A percentile compares a stretch with the other conserved stretches of the same genome.
phyloP scores from a whole-genome alignment of 2,797 vertebrate species.

The Natrix natrix region DNA sequence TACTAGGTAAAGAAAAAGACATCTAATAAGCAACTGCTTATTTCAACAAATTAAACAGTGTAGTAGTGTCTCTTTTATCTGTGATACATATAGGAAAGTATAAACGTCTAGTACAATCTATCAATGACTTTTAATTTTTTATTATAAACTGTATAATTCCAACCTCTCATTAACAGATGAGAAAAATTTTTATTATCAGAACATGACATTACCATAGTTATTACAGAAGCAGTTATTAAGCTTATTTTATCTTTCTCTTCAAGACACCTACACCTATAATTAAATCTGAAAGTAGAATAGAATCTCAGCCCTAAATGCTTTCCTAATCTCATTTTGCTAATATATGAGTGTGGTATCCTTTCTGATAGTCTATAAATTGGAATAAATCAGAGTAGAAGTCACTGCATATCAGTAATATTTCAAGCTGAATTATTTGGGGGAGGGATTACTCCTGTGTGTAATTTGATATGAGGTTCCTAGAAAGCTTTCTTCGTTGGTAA shows the following conservation, averaged over 20 bases:
- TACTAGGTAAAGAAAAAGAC: background rate
- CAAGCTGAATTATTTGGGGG: background rate
- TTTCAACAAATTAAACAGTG: background rate
- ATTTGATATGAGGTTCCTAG: background rate
- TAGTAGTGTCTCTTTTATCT: background rate
- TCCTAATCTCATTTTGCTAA: conserved; percentile 6
- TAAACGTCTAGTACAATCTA: background rate
- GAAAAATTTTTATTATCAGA: background rate
- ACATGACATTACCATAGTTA: background rate
- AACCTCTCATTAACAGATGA: background rate
- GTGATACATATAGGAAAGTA: background rate
- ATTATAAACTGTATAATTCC: background rate
- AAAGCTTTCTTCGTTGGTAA: background rate
- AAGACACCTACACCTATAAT: background rate
- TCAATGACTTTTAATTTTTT: background rate
- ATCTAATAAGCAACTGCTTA: background rate
- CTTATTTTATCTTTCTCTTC: background rate
- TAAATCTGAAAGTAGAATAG: background rate
- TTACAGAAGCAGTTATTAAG: background rate
- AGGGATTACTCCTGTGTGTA: background rate
- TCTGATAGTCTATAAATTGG: background rate
- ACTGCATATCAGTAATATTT: background rate
- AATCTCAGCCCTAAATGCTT: conserved; percentile 17
- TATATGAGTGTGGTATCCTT: background rate
- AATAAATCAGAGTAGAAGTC: background rate